Conservation (phyloP, 1,140 invertebrate genomes). For the Andrena cerasifolii region DNA sequence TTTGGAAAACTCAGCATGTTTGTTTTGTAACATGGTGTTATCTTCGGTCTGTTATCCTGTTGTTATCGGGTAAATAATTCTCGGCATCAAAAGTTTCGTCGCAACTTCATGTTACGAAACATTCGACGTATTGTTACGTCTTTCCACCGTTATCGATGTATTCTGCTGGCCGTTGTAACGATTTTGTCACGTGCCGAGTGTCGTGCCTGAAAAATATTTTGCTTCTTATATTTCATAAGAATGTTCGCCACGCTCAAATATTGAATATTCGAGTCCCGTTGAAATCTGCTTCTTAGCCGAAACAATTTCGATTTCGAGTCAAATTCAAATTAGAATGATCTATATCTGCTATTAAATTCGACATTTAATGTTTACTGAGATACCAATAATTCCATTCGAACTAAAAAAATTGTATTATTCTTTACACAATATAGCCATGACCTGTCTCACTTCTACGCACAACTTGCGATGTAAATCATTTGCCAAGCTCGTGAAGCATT, state of each 20-base stretch:
- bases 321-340: too few species aligned
- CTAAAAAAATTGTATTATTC: too few species aligned
- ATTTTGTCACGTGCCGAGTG: background rate
- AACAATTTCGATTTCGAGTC: background rate
- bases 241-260: background rate
- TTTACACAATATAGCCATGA: too few species aligned
- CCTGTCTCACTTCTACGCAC: too few species aligned
- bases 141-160: background rate
- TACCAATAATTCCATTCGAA: too few species aligned
- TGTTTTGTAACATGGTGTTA: too few species aligned
- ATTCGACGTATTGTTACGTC: background rate
- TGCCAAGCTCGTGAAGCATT: background rate
- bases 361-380: too few species aligned
- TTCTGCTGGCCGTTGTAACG: background rate
- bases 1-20: too few species aligned
- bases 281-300: background rate
- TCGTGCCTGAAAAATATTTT: constrained; percentile 5
- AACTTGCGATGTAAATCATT: constrained; percentile 4
- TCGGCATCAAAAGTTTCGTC: background rate
- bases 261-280: background rate
- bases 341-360: background rate
- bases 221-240: background rate
- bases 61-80: background rate
- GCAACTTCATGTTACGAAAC: background rate
- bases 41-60: background rate